Percentiles rank a stretch among this genome's conserved stretches.
Conservation (phyloP, 2,888 invertebrate genomes). For the Oligia strigilis region DNA sequence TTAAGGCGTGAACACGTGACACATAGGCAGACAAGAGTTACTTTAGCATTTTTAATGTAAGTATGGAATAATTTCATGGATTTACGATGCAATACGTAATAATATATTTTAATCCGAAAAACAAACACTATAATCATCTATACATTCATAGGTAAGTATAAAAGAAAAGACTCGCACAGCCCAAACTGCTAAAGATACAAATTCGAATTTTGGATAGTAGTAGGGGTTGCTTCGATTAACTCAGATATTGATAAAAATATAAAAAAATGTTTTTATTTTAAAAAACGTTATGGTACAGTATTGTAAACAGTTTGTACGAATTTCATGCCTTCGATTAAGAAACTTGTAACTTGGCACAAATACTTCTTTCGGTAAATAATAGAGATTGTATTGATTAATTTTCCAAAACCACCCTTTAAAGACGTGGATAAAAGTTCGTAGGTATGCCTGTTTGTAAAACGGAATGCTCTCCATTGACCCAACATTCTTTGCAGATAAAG, state of each 20-base stretch:
- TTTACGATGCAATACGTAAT: background rate
- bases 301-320: background rate
- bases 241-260: background rate
- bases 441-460: conserved; percentile 44
- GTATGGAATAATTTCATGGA: background rate
- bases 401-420: background rate
- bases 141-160: background rate
- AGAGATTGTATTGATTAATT: background rate
- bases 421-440: background rate
- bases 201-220: background rate
- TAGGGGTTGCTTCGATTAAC: background rate
- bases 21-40: background rate
- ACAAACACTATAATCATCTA: background rate
- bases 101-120: background rate
- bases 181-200: background rate
- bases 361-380: background rate
- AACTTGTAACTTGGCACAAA: background rate
- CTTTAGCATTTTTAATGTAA: background rate
- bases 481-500: conserved; percentile 65
- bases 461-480: conserved; percentile 61
- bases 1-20: background rate
- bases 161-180: background rate
- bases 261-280: background rate
- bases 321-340: background rate
- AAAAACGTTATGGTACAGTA: background rate